These are phyloP conservation scores for Apeira syringaria DNA, from an alignment of 2,888 invertebrate species.

Conservation along the genomic window DNA sequence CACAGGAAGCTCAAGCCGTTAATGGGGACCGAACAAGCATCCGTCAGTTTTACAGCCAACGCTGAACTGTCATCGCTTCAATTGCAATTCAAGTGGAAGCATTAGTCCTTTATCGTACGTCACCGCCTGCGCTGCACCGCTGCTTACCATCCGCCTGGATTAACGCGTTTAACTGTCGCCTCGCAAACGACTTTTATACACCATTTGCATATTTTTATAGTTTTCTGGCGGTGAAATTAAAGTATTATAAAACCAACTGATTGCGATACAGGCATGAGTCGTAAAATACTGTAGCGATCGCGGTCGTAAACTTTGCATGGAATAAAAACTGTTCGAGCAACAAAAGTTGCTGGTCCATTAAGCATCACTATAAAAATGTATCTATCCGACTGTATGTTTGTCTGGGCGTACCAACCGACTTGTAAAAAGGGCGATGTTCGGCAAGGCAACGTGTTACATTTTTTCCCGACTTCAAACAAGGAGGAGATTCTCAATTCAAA, in stretches of 20 bases:
- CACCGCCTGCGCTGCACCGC: too few species aligned
- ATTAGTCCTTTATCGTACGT: slow-evolving; percentile 1
- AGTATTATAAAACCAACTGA: slow-evolving; percentile 76
- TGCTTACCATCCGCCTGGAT: slow-evolving; percentile 38
- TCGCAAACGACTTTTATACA: slow-evolving; percentile 66
- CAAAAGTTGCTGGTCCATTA: slow-evolving; percentile 63
- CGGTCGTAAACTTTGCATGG: slow-evolving; percentile 68
- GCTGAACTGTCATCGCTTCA: too few species aligned
- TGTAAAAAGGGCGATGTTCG: too few species aligned
- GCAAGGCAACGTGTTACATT: too few species aligned
- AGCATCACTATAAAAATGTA: slow-evolving; percentile 25
- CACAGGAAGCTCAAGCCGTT: too few species aligned
- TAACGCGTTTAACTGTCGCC: slow-evolving; percentile 63
- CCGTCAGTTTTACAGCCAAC: too few species aligned
- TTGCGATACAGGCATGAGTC: slow-evolving; percentile 70
- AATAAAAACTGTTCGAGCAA: slow-evolving; percentile 73
- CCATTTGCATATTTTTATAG: slow-evolving; percentile 81
- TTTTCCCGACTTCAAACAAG: too few species aligned
- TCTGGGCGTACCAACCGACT: too few species aligned
- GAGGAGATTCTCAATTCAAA: too few species aligned
- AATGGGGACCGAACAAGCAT: too few species aligned
- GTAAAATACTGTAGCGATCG: slow-evolving; percentile 70
- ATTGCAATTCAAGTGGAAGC: neutral
- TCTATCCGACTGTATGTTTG: neutral
- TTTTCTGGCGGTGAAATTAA: slow-evolving; percentile 80